Base-by-base conservation (phyloP, 2,888 invertebrate genomes). In the Eupithecia exiguata region DNA sequence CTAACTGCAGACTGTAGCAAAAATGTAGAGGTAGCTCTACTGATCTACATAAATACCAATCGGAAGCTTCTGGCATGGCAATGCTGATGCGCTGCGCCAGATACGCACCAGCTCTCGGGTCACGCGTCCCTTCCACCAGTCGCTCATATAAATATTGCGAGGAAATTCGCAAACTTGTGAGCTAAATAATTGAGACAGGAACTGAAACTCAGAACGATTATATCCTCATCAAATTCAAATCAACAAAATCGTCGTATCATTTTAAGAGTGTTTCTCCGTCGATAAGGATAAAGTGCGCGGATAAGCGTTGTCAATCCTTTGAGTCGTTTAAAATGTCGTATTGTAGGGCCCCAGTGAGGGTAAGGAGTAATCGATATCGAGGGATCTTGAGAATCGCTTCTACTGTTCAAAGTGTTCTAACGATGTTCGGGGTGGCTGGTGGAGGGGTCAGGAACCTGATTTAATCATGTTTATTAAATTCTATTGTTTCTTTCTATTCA, bases 181-280 rank as follows among this genome's bases (percentile, higher is more conserved):
- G 46, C 46, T 14, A 25, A 58, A 25, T 58, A 58, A 58, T 58
- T 58, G 58, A 9, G 21, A 53, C 25, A 5, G 1, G 25, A 25
- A 53, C 14, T 25, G 58, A 58, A 25, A 25, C 12, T 14, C 25
- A 0, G 21, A 58, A 25, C 25, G 25, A 25, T 25, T 58, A 5
- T 25, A 5, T 58, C 5, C 12, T 14, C 58, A 58, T 58, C 58
- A 58, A 58, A 25, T 58, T 58, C 58, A 58, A 58, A 58, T 58
- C 58, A 58, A 58, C 58, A 12, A 58, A 58, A 58, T 25, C 58
- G 58, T 58, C 25, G 58, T 74, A 71, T 71, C 69, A 58, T 58
- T 58, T 25, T 10, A 58, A 58, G 58, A 58, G 58, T 53, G 53
- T 36, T 63, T 36, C 35, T 36, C 21, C 38, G 38, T 4, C 35